Conservation (phyloP, 1,140 invertebrate genomes). For the Calliphora vicina region DNA sequence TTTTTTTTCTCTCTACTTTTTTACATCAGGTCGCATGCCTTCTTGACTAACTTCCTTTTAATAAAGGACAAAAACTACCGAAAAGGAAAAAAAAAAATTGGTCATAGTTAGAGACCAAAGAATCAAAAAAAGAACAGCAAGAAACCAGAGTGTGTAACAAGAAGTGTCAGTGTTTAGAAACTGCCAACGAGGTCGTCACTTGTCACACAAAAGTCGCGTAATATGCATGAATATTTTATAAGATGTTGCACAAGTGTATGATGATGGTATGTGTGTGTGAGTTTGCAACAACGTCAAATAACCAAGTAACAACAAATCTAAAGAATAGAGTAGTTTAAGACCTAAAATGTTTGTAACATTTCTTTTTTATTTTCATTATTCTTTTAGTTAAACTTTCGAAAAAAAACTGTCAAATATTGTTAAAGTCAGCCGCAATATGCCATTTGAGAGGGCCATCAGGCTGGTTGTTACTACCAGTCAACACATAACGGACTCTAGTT, state of each 20-base stretch:
- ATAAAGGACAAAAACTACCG: not conserved
- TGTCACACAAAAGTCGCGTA: slow-evolving; percentile 27
- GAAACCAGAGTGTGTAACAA: not conserved
- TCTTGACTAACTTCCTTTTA: not conserved
- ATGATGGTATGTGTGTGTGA: too few relatives aligned
- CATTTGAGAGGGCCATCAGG: not conserved
- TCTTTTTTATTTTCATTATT: not conserved
- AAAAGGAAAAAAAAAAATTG: not conserved
- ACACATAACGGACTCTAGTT: not conserved
- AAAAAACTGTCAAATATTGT: not conserved
- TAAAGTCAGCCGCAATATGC: slow-evolving; percentile 12
- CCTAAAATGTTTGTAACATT: not conserved
- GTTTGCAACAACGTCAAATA: not conserved
- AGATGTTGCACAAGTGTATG: not conserved
- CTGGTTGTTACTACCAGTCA: not conserved
- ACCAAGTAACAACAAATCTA: not conserved
- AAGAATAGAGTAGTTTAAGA: not conserved
- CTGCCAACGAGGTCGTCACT: slow-evolving; percentile 16
- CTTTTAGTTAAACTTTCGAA: not conserved
- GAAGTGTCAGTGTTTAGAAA: not conserved
- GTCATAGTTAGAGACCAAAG: not conserved
- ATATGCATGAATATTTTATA: slow-evolving; percentile 29
- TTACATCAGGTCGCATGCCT: not conserved
- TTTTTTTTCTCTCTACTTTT: not conserved
- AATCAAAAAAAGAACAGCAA: not conserved